Conservation (phyloP, 2,888 invertebrate species). For the Caenorhabditis sulstoni region DNA sequence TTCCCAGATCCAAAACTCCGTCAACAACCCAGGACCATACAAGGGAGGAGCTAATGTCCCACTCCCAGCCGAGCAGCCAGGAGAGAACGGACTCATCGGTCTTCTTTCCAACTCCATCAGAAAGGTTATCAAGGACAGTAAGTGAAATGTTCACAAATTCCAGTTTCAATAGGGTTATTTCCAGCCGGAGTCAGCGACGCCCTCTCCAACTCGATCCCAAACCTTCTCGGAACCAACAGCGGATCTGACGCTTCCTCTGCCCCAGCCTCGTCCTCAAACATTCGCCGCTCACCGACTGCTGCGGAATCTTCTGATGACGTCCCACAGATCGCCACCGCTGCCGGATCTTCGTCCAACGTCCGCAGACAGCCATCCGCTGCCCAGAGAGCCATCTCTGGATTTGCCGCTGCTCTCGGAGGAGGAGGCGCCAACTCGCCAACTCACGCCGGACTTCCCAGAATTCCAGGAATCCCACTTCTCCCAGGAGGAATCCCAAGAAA, state of each 20-base stretch:
- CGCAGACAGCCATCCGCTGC: slow-evolving; percentile 78
- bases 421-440: slow-evolving; percentile 84
- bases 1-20: slow-evolving; percentile 72
- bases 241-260: slow-evolving; percentile 45
- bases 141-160: slow-evolving; percentile 56
- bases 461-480: slow-evolving; percentile 80
- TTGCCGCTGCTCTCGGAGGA: slow-evolving; percentile 85
- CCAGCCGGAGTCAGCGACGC: slow-evolving; percentile 80
- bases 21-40: slow-evolving; percentile 73
- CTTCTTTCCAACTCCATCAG: slow-evolving; percentile 79
- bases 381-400: slow-evolving; percentile 84
- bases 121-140: slow-evolving; percentile 79
- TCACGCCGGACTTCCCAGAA: slow-evolving; percentile 79
- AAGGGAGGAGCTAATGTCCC: slow-evolving; percentile 71
- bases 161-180: neutral
- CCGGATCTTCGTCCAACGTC: slow-evolving; percentile 65
- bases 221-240: slow-evolving; percentile 70
- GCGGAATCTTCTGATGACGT: slow-evolving; percentile 60
- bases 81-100: slow-evolving; percentile 80
- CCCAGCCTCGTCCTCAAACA: slow-evolving; percentile 57
- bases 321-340: slow-evolving; percentile 57
- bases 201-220: slow-evolving; percentile 78
- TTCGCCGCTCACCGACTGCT: slow-evolving; percentile 48
- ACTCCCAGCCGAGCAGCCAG: slow-evolving; percentile 79
- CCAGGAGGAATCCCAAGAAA: slow-evolving; percentile 80